Evolutionary conservation across 2,888 invertebrate genomes (phyloP).

Genomic region (Agrochola circellaris): DNA sequence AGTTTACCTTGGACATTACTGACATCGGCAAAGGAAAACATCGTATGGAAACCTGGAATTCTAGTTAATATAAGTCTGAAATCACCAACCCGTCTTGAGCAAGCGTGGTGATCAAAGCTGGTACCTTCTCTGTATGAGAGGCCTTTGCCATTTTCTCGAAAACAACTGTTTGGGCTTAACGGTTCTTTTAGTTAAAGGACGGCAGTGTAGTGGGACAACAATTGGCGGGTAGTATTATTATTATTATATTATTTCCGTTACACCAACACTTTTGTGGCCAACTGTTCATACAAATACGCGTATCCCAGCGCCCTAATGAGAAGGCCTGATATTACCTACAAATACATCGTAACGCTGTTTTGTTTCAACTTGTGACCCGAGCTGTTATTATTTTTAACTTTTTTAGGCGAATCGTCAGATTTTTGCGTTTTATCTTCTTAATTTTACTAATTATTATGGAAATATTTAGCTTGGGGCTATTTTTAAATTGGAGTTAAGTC

Average conservation of each 20-base stretch:
- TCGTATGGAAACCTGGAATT: too few relatives aligned
- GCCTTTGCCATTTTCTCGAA: too few relatives aligned
- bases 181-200: too few relatives aligned
- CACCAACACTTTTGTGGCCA: constrained; percentile 35
- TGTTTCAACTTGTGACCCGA: constrained; percentile 67
- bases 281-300: constrained; percentile 60
- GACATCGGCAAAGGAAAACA: too few relatives aligned
- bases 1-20: too few relatives aligned
- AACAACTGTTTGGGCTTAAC: too few relatives aligned
- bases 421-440: constrained; percentile 45
- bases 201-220: too few relatives aligned
- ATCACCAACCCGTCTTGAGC: too few relatives aligned
- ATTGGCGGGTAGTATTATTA: too few relatives aligned
- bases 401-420: constrained; percentile 50
- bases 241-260: not conserved
- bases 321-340: constrained; percentile 70
- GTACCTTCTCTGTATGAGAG: too few relatives aligned
- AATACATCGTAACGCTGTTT: constrained; percentile 69
- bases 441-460: constrained; percentile 55
- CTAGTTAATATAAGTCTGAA: too few relatives aligned
- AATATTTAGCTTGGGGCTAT: constrained; percentile 10
- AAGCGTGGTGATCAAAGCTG: too few relatives aligned
- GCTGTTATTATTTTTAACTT: constrained; percentile 67
- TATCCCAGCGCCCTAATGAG: constrained; percentile 71
- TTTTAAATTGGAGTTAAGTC: not conserved